Evolutionary conservation across 2,888 invertebrate species (phyloP).

Genomic region (Pecten maximus): DNA sequence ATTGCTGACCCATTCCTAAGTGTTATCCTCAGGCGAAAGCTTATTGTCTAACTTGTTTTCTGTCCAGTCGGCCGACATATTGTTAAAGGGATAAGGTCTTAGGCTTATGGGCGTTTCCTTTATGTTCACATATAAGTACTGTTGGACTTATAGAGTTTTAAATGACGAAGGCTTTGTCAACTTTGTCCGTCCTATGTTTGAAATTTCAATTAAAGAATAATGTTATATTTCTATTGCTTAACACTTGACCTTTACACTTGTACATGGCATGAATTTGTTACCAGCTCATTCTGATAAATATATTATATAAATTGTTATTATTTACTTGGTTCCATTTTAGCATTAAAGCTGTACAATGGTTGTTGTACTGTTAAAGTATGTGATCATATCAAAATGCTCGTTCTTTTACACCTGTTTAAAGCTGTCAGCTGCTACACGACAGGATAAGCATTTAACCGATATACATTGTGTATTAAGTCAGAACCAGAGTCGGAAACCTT

Average conservation of each 20-base stretch:
- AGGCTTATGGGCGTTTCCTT: slow-evolving; percentile 29
- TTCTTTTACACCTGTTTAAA: not conserved
- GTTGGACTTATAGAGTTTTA: not conserved
- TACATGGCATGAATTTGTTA: not conserved
- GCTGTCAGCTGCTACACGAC: not conserved
- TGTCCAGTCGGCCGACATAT: not conserved
- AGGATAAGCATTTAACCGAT: not conserved
- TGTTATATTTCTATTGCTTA: not conserved
- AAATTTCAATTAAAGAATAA: not conserved
- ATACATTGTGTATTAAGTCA: too few species aligned
- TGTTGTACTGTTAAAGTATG: not conserved
- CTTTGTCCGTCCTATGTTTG: not conserved
- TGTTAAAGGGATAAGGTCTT: not conserved
- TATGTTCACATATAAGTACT: not conserved
- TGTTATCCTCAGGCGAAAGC: not conserved
- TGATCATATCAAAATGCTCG: not conserved
- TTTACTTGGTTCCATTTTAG: not conserved
- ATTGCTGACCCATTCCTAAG: not conserved
- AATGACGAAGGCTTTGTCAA: not conserved
- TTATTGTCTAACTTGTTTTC: not conserved
- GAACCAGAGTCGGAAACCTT: too few species aligned
- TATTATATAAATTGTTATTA: not conserved
- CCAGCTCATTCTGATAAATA: not conserved
- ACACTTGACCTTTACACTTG: not conserved
- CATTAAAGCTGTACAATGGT: not conserved